These are phyloP conservation scores for Hydriomena furcata DNA, from an alignment of 2,888 invertebrate genomes.

Conservation along the genomic window DNA sequence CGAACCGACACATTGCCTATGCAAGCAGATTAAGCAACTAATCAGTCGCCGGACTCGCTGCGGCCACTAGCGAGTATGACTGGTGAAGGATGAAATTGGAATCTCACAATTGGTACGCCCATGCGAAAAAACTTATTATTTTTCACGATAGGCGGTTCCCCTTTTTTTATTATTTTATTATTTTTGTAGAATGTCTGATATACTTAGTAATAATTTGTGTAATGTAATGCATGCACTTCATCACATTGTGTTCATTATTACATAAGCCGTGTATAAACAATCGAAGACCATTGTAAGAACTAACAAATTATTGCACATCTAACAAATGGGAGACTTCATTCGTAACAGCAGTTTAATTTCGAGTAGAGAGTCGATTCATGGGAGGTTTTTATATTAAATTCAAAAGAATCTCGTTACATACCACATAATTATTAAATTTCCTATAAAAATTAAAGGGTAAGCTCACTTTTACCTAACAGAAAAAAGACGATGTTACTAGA, in stretches of 20 bases:
- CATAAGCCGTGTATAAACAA: constrained; percentile 12
- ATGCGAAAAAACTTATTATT: constrained; percentile 41
- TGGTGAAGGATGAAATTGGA: constrained; percentile 70
- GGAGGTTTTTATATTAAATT: neutral
- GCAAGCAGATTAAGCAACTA: constrained; percentile 35
- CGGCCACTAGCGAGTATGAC: constrained; percentile 69
- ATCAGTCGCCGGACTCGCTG: constrained; percentile 42
- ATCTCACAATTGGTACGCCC: constrained; percentile 41
- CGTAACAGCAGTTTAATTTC: neutral
- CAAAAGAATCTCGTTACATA: neutral
- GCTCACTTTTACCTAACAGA: too few species aligned
- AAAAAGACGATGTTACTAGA: too few species aligned
- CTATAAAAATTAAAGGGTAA: too few species aligned
- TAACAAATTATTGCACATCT: constrained; percentile 1
- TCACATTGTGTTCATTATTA: constrained; percentile 23
- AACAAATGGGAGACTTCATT: constrained; percentile 1
- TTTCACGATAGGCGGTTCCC: constrained; percentile 3
- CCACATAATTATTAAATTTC: too few species aligned
- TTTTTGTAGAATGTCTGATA: constrained; percentile 34
- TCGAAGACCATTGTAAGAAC: constrained; percentile 7
- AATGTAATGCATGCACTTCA: constrained; percentile 26
- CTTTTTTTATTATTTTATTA: constrained; percentile 25
- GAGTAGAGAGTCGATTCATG: constrained; percentile 17
- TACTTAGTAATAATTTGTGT: constrained; percentile 3
- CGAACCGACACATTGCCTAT: constrained; percentile 35